Conservation (phyloP, 1,140 invertebrate genomes). For the Drosophila murphyi region DNA sequence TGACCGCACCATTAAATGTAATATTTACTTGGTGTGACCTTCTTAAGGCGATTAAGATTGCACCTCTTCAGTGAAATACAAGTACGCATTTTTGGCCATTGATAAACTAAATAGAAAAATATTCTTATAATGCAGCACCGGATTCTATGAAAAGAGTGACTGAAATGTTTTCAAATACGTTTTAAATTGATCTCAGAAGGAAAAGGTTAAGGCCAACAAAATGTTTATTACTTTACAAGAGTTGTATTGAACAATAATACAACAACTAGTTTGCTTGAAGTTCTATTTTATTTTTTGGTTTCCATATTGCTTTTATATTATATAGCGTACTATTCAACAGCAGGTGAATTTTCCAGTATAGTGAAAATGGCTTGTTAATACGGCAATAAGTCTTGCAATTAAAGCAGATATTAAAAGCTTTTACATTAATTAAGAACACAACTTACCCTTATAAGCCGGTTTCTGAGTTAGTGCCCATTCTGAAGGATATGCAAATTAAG, state of each 20-base stretch:
- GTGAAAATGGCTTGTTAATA: slow-evolving; percentile 5
- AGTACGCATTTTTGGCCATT: slow-evolving; percentile 1
- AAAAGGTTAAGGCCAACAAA: not conserved
- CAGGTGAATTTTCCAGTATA: not conserved
- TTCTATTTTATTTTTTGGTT: not conserved
- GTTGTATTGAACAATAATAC: not conserved
- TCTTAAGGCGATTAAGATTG: slow-evolving; percentile 45
- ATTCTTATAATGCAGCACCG: not conserved
- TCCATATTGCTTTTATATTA: not conserved
- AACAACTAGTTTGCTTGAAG: not conserved
- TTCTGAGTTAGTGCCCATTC: slow-evolving; percentile 31
- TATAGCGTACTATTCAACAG: too few relatives aligned
- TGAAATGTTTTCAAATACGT: not conserved
- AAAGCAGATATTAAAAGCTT: slow-evolving; percentile 30
- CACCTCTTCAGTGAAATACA: slow-evolving; percentile 9
- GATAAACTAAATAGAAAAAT: not conserved
- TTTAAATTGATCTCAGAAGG: not conserved
- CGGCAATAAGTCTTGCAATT: slow-evolving; percentile 34
- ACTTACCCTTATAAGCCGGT: slow-evolving; percentile 43
- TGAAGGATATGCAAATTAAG: slow-evolving; percentile 48
- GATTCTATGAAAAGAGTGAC: too few relatives aligned
- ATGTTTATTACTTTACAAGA: not conserved
- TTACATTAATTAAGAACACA: slow-evolving; percentile 41
- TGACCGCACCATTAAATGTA: slow-evolving; percentile 51
- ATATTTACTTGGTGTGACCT: slow-evolving; percentile 37